These are phyloP conservation scores for Alouatta palliata DNA, from an alignment of 2,113 vertebrate species.

Conservation along the genomic window DNA sequence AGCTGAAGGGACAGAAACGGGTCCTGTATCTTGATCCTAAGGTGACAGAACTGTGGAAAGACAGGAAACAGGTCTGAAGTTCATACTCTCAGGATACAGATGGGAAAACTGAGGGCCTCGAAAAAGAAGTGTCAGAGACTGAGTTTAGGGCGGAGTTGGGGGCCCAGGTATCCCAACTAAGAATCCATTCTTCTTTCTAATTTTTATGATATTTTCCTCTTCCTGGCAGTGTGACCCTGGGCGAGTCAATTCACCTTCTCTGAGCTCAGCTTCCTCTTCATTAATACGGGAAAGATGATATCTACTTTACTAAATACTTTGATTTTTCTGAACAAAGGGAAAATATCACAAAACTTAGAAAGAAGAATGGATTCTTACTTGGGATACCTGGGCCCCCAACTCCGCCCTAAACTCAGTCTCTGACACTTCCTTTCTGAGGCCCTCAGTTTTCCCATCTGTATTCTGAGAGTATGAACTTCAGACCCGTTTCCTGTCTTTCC, in stretches of 20 bases:
- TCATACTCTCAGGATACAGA: not conserved
- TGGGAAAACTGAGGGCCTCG: not conserved
- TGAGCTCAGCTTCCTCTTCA: not conserved
- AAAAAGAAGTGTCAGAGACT: too few relatives aligned
- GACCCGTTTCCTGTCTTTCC: not conserved
- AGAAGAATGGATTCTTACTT: not conserved
- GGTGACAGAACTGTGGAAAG: too few relatives aligned
- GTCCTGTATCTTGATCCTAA: not conserved
- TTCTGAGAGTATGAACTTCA: too few relatives aligned
- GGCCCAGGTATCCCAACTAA: not conserved
- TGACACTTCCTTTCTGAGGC: not conserved
- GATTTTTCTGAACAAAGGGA: not conserved
- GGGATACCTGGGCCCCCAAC: not conserved
- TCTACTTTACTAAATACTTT: not conserved
- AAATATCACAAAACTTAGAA: not conserved
- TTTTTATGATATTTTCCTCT: not conserved
- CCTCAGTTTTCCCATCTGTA: not conserved
- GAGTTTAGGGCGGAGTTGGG: not conserved
- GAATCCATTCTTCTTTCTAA: not conserved
- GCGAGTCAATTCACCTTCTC: not conserved
- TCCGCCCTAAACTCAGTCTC: not conserved
- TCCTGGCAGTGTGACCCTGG: not conserved
- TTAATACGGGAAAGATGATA: accelerated
- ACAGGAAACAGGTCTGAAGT: not conserved
- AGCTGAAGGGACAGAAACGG: too few relatives aligned